phyloP scores from a whole-genome alignment of 1,140 invertebrate species.

The Drosophila navojoa region DNA sequence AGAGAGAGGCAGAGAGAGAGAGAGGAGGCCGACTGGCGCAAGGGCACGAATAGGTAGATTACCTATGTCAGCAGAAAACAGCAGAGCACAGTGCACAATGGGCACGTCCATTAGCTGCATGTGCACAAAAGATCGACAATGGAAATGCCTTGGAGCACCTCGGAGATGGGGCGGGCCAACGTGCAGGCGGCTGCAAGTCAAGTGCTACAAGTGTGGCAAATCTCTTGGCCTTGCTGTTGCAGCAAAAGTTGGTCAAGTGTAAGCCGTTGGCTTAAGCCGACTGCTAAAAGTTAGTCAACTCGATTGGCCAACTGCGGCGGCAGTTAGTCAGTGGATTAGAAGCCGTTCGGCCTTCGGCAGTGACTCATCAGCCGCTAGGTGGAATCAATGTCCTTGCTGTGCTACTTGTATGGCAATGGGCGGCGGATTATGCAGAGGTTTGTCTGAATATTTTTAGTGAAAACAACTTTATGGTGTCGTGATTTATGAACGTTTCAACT shows the following conservation, averaged over 20 bases:
- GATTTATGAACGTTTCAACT: conserved; percentile 82
- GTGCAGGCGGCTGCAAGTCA: conserved; percentile 8
- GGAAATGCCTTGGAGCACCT: not conserved
- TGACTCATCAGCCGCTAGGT: not conserved
- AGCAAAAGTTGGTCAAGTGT: conserved; percentile 63
- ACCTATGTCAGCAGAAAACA: conserved; percentile 73
- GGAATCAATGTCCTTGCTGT: conserved; percentile 41
- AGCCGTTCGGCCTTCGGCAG: conserved; percentile 51
- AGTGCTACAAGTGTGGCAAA: conserved; percentile 56
- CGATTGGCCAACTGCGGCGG: conserved; percentile 50
- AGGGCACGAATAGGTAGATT: conserved; percentile 39
- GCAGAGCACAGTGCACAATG: conserved; percentile 61
- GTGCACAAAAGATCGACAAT: conserved; percentile 58
- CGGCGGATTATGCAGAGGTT: conserved; percentile 19
- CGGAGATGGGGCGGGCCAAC: not conserved
- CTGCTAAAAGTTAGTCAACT: conserved; percentile 51
- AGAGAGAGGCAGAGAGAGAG: not conserved
- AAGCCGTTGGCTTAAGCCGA: conserved; percentile 58
- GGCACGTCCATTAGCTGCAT: conserved; percentile 56
- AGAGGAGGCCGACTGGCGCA: not conserved
- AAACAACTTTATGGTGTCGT: conserved; percentile 78
- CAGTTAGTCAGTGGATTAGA: conserved; percentile 61
- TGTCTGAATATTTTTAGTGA: conserved; percentile 72
- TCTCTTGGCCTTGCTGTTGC: conserved; percentile 20
- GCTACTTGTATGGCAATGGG: conserved; percentile 4